Evolutionary conservation across 2,888 invertebrate genomes (phyloP).

Genomic region (Drosophila parthenogenetica): DNA sequence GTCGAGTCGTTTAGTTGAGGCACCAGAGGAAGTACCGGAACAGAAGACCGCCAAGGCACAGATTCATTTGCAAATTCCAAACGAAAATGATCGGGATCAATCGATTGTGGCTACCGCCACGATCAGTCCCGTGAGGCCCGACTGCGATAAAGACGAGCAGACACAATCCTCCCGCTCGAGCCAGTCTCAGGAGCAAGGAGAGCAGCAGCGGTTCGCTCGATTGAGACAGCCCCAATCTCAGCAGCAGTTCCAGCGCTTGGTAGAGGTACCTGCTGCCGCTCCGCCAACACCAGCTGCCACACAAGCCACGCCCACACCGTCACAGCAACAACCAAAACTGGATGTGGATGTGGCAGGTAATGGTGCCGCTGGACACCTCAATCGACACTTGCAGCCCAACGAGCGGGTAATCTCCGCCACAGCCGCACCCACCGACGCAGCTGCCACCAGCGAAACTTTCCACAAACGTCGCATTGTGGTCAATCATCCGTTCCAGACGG

Average conservation of each 20-base stretch:
- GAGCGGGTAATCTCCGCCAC: conserved; percentile 87
- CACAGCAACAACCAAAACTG: conserved; percentile 39
- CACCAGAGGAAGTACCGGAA: conserved; percentile 23
- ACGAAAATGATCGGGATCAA: conserved; percentile 59
- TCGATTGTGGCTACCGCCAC: conserved; percentile 71
- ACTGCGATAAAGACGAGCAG: conserved; percentile 60
- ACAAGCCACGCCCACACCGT: conserved; percentile 52
- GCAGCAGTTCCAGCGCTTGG: conserved; percentile 86
- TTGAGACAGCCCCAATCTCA: conserved; percentile 70
- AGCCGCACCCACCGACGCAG: conserved; percentile 86
- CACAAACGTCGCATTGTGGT: conserved; percentile 88
- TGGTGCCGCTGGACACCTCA: conserved; percentile 83
- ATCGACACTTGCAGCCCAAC: conserved; percentile 83
- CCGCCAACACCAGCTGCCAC: conserved; percentile 47
- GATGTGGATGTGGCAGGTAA: conserved; percentile 80
- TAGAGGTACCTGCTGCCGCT: conserved; percentile 76
- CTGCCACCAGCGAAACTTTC: conserved; percentile 86
- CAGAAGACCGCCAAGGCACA: conserved; percentile 60
- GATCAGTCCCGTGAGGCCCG: conserved; percentile 67
- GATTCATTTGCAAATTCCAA: conserved; percentile 78
- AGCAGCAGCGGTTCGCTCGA: conserved; percentile 39
- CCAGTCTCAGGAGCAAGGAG: conserved; percentile 30
- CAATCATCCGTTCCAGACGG: conserved; percentile 87
- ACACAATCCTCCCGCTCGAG: conserved; percentile 36
- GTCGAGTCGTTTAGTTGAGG: conserved; percentile 51